phyloP scores from a whole-genome alignment of 1,140 invertebrate species.

The Heliothis virescens region DNA sequence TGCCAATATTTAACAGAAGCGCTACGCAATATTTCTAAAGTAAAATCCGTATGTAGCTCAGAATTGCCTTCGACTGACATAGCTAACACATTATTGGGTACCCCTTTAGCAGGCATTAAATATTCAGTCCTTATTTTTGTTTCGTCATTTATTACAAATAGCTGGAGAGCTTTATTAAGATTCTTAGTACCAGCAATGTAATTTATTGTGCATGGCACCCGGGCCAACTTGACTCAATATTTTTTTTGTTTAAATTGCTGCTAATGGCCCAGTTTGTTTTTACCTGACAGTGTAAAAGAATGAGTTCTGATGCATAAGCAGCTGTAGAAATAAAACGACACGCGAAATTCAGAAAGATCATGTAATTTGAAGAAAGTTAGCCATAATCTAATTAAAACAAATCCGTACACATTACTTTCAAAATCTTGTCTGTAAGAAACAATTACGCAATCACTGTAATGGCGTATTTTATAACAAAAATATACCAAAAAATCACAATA shows the following conservation, averaged over 20 bases:
- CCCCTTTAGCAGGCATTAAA: slow-evolving; percentile 68
- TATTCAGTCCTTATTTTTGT: slow-evolving; percentile 83
- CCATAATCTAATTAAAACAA: too few relatives aligned
- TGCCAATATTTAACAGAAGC: slow-evolving; percentile 50
- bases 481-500: too few relatives aligned
- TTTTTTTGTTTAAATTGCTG: slow-evolving; percentile 64
- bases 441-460: too few relatives aligned
- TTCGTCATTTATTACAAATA: slow-evolving; percentile 85
- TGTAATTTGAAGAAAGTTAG: too few relatives aligned
- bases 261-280: slow-evolving; percentile 10
- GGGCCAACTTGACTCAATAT: slow-evolving; percentile 72
- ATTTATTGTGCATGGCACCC: slow-evolving; percentile 72
- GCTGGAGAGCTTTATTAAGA: slow-evolving; percentile 79
- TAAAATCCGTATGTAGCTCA: slow-evolving; percentile 43
- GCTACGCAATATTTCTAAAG: slow-evolving; percentile 45
- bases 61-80: slow-evolving; percentile 41
- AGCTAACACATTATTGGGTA: slow-evolving; percentile 36
- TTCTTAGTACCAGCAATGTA: slow-evolving; percentile 82
- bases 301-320: background rate
- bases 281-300: slow-evolving; percentile 15
- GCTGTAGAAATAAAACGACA: too few relatives aligned
- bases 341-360: too few relatives aligned
- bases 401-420: too few relatives aligned
- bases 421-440: too few relatives aligned
- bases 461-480: too few relatives aligned